Evolutionary conservation across 64 coral and sea anemone species (phyloP).

Genomic region (Cladopsammia gracilis): DNA sequence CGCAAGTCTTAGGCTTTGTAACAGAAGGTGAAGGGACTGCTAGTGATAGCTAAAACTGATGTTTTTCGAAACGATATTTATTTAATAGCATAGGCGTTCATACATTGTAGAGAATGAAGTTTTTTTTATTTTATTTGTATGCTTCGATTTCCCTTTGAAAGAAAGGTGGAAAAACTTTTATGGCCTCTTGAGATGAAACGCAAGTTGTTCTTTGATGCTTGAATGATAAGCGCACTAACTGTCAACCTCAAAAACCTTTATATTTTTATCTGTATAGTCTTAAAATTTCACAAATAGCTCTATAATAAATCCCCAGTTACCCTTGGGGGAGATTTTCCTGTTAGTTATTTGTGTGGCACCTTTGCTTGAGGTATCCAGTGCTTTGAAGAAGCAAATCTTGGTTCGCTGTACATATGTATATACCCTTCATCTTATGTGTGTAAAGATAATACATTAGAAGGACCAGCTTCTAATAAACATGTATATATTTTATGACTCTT

Average conservation of each 20-base stretch:
- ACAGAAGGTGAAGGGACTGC: slow-evolving; percentile 34
- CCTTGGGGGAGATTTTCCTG: too few relatives aligned
- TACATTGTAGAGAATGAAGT: neutral
- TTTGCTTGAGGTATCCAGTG: too few relatives aligned
- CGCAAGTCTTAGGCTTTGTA: slow-evolving; percentile 90
- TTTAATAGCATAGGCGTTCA: neutral
- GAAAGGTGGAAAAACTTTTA: too few relatives aligned
- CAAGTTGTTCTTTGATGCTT: neutral
- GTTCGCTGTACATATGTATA: slow-evolving; percentile 6
- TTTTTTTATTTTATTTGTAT: neutral
- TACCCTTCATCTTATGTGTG: neutral
- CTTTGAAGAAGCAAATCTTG: neutral
- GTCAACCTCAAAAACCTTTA: too few relatives aligned
- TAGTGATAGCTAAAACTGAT: neutral
- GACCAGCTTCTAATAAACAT: neutral
- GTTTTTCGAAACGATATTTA: neutral
- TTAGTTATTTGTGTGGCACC: too few relatives aligned
- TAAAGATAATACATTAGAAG: neutral
- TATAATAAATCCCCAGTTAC: too few relatives aligned
- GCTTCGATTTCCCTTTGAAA: neutral
- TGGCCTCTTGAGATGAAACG: neutral
- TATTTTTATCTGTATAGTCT: too few relatives aligned
- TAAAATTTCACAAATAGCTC: too few relatives aligned
- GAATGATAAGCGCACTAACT: neutral
- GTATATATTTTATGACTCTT: neutral